These are phyloP conservation scores for Drosophila greeni DNA, from an alignment of 2,888 invertebrate genomes.

Conservation along the genomic window DNA sequence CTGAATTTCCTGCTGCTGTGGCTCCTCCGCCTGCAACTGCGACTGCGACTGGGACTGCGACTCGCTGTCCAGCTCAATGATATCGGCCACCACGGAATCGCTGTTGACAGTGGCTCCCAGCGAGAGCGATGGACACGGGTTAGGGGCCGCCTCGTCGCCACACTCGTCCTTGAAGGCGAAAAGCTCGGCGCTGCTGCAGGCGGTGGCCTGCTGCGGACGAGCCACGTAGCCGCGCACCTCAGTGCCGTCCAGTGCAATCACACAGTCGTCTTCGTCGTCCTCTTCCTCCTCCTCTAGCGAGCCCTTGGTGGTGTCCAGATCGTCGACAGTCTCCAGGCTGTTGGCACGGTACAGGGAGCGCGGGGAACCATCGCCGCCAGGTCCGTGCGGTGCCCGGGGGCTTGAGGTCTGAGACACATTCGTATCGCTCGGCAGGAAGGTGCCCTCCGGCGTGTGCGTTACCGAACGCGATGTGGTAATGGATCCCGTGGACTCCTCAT, in stretches of 20 bases:
- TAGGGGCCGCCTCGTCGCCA: conserved; percentile 8
- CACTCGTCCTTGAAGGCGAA: conserved; percentile 53
- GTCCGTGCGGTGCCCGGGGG: conserved; percentile 39
- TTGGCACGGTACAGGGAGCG: conserved; percentile 56
- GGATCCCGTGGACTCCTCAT: conserved; percentile 53
- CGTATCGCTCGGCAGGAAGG: conserved; percentile 58
- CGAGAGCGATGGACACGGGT: conserved; percentile 31
- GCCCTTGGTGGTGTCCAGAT: conserved; percentile 61
- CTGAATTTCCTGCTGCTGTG: neutral
- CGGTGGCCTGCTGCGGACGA: conserved; percentile 29
- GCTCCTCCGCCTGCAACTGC: neutral
- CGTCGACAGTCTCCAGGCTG: conserved; percentile 61
- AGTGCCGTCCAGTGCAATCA: conserved; percentile 62
- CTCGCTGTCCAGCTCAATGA: conserved; percentile 53
- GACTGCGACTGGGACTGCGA: neutral
- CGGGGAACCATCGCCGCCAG: conserved; percentile 32
- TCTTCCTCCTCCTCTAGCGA: conserved; percentile 55
- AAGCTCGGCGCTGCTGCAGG: conserved; percentile 54
- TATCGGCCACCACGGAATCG: conserved; percentile 47
- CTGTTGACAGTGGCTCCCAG: conserved; percentile 59
- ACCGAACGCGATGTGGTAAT: conserved; percentile 53
- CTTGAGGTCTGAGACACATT: conserved; percentile 58
- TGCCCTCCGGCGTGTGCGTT: conserved; percentile 48
- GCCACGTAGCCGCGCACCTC: conserved; percentile 60
- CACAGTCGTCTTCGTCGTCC: conserved; percentile 59